Evolutionary conservation across 2,797 vertebrate species (phyloP), one percentile per base, ranked within the genome.

Genomic region (Borostomias antarcticus): DNA sequence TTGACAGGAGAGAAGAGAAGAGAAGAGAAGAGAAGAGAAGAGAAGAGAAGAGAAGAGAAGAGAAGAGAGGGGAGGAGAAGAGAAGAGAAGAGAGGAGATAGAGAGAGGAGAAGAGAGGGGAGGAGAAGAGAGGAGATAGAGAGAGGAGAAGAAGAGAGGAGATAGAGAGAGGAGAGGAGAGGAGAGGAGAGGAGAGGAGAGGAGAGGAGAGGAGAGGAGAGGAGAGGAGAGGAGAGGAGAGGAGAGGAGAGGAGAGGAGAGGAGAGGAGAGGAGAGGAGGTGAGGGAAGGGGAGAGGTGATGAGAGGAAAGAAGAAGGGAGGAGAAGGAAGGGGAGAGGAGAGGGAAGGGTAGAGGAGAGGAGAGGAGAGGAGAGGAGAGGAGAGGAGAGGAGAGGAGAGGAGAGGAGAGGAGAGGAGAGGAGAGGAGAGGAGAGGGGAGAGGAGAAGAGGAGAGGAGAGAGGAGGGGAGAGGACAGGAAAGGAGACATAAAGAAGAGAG

Each of bases 391-490:
- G 51, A 11, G 51, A 9, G 11, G 21, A 9, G 50, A 2, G 15
- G 45, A 17, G 19, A 5, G 5, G 19, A 9, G 28, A 25, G 5
- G 11, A 3, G 23, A 50, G 5, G 19, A 50, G 48, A 61, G 28
- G 47, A 32, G 64, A 30, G 52, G 68, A 66, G 19, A 62, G 30
- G 21, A 58, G 62, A n/a, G 17, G 17, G 3, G 17, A n/a, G 17
- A 50, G 4, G 19, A 45, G 53, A 63, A 37, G 52, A 33, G 64
- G 37, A 48, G 65, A 68, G 17, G 62, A 26, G 28, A 57, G 58
- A 53, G 8, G 52, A 33, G 40, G 45, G 43, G 52, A 30, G 68
- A 64, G 21, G 53, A 28, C 8, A 32, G 6, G 13, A 48, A 5
- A 21, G 40, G 5, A 32, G 28, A 52, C 9, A n/a, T 33, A 2